Conservation (phyloP, 2,797 vertebrate genomes). For the Zonotrichia albicollis region DNA sequence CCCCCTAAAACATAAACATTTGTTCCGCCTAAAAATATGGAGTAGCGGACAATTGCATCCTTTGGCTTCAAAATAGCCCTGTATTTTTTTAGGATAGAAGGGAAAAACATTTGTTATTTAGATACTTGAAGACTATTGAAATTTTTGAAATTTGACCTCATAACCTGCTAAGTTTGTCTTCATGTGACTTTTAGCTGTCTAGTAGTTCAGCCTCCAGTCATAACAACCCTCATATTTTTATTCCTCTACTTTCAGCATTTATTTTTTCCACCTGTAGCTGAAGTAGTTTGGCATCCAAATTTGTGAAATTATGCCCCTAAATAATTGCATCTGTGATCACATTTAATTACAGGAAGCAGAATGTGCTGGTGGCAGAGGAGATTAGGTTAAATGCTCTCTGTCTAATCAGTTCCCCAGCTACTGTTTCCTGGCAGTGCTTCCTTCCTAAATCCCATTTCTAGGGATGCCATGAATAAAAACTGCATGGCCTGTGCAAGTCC, state of each 20-base stretch:
- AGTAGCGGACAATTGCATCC: not conserved
- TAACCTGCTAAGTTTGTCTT: not conserved
- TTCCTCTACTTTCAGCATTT: not conserved
- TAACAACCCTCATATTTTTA: not conserved
- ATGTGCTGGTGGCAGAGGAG: not conserved
- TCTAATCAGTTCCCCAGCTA: constrained; percentile 36
- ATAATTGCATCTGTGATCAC: constrained; percentile 43
- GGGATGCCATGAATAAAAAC: not conserved
- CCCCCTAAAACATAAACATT: not conserved
- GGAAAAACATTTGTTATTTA: not conserved
- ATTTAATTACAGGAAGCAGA: constrained; percentile 49
- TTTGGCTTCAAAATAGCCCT: not conserved
- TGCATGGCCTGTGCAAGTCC: not conserved
- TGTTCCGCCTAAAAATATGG: no score
- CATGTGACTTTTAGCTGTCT: not conserved
- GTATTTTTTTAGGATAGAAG: not conserved
- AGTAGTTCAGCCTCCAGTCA: not conserved
- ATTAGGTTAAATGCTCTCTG: constrained; percentile 32
- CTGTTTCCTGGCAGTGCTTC: constrained; percentile 18
- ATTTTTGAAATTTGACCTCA: not conserved
- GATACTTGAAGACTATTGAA: not conserved
- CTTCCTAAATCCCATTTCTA: not conserved
- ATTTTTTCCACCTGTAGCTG: constrained; percentile 7
- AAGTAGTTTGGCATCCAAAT: constrained; percentile 11
- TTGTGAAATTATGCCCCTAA: constrained; percentile 37